Evolutionary conservation across 1,140 invertebrate species (phyloP), one percentile per base, ranked within the genome.

Genomic region (Radopholus similis): DNA sequence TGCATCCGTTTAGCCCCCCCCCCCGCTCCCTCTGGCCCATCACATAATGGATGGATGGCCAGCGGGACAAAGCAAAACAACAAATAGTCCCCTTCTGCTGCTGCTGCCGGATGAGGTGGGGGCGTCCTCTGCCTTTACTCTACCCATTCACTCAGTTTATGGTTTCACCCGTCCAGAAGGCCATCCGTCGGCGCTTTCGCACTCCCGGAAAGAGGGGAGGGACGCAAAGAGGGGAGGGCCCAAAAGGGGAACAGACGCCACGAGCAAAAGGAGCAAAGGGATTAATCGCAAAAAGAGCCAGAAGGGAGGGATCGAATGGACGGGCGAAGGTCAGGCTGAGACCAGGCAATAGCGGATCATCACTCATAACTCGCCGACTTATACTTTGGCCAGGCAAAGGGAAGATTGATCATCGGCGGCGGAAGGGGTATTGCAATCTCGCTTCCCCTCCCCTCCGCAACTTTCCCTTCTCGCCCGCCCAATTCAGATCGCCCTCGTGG

Each of bases 291-390:
- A 5, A 11, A 28, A 23, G 42, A 51, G 30, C n/a, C n/a, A n/a
- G n/a, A n/a, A n/a, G n/a, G n/a, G n/a, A 26, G 21, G 47, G 18
- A 51, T 15, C 21, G 47, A 40, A 40, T 40, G 38, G 38, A 40
- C 38, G 38, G 38, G 38, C 38, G 38, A 11, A 13, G 38, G 38
- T 1, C 11, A n/a, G 38, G 38, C 11, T 11, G 38, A n/a, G 38
- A 40, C n/a, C 47, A 28, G 47, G 30, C 21, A 28, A 28, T 51
- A n/a, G n/a, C 47, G 47, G 47, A 51, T 51, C n/a, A 51, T 51
- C 47, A 51, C 47, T 51, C 47, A 51, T 51, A 51, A 51, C 47
- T 51, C 30, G 21, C 23, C 47, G 23, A 26, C 47, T 47, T 47
- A 51, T 23, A 26, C 47, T 51, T 51, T 51, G 47, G 47, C 47